Evolutionary conservation across 1,140 invertebrate species (phyloP), one percentile per base, ranked within the genome.

Genomic region (Ylistrum balloti): DNA sequence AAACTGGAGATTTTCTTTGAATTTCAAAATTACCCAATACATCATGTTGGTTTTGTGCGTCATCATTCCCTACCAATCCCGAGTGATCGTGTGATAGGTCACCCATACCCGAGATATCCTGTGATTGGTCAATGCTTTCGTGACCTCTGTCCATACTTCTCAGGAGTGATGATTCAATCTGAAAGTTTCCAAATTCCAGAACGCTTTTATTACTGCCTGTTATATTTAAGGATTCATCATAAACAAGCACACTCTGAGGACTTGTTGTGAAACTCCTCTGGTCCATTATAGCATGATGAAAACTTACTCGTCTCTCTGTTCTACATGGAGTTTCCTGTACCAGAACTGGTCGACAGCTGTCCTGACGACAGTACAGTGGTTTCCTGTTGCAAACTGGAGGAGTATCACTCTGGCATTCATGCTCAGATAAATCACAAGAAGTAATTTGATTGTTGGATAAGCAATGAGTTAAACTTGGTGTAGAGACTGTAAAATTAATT

Each of bases 401-500:
- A 0, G 56, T 48, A 48, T 22, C 45, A 48, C 1, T 3, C 1
- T 13, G 45, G 22, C 45, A 5, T 20, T 28, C 56, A 74, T 74
- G 56, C 17, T 74, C 0, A 2, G n/a, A n/a, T 74, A 3, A 5
- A 7, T 74, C n/a, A 17, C 56, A 5, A 74, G 22, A 74, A 7
- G 41, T 13, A 9, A 45, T 13, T 13, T 9, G 2, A 74, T 17
- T 22, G 22, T 74, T 74, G 22, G n/a, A 1, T 38, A 5, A 7
- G 28, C 56, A 74, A 74, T n/a, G 56, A 74, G 56, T 74, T 22
- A 48, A 48, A 48, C 22, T 48, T 0, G 56, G 56, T 28, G 56
- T 74, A 28, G 56, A 74, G 11, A 74, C 28, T 74, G 56, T 74
- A 74, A 74, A 74, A 74, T 74, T 74, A n/a, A 74, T n/a, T 74